A percentile compares a stretch with the other conserved stretches of the same genome.
Evolutionary conservation across 2,888 invertebrate species (phyloP).

Genomic region (Ophion ventricosus): DNA sequence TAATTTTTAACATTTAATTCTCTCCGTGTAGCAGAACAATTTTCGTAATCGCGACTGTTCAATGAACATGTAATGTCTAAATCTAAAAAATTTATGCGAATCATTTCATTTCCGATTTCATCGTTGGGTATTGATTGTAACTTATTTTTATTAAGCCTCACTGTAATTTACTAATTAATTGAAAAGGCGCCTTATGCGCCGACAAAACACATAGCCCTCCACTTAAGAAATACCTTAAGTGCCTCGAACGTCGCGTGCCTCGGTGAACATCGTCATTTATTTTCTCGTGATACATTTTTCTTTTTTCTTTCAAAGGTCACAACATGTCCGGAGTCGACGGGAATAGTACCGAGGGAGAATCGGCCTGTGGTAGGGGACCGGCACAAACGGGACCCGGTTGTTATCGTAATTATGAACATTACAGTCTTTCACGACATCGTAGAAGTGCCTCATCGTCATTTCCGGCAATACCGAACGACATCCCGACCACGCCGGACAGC

Average conservation of each 20-base stretch:
- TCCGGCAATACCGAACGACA: constrained; percentile 80
- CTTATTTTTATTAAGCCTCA: too few relatives aligned
- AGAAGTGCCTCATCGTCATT: constrained; percentile 84
- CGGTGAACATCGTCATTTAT: constrained; percentile 1
- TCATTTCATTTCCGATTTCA: too few relatives aligned
- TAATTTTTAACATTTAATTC: too few relatives aligned
- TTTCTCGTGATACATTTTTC: constrained; percentile 22
- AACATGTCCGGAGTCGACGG: constrained; percentile 95
- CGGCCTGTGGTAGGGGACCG: constrained; percentile 86
- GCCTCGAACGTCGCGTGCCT: not conserved
- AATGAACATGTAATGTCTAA: too few relatives aligned
- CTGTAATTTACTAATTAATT: too few relatives aligned
- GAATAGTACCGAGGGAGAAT: constrained; percentile 91
- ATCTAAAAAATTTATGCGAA: too few relatives aligned
- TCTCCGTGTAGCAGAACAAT: too few relatives aligned
- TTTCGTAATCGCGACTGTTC: too few relatives aligned
- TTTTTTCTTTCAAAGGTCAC: constrained; percentile 89
- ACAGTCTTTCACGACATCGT: constrained; percentile 83
- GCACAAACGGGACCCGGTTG: constrained; percentile 90
- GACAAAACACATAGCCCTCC: too few relatives aligned
- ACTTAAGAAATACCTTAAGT: too few relatives aligned
- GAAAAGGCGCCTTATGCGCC: too few relatives aligned
- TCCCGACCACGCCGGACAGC: constrained; percentile 81
- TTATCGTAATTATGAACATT: constrained; percentile 92
- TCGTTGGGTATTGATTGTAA: too few relatives aligned